Base-by-base conservation (phyloP, 2,888 invertebrate genomes). In the Ditula angustiorana region DNA sequence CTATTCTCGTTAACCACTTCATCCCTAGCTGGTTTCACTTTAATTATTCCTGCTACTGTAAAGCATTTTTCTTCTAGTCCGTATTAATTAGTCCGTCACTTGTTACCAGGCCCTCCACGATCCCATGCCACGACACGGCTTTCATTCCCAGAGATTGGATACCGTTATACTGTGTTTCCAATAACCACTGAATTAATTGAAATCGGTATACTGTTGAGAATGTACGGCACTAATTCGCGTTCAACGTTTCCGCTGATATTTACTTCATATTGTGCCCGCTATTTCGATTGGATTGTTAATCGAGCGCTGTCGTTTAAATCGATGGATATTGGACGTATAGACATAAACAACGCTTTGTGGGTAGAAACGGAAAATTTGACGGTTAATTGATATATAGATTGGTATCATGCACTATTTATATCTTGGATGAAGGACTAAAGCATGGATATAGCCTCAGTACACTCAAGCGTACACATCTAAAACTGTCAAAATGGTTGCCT, bases 151-250 rank as follows among this genome's bases (percentile, higher is more conserved):
- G 58, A 58, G 19, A 63, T 63, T 58, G 58, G 44, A 58, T 63
- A 30, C 50, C 28, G 56, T 37, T 44, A 33, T 26, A 11, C 30
- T 53, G 30, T 21, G 30, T 26, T 52, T 63, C 52, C 58, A 41
- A 62, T 57, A 62, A 62, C 62, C 62, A 24, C 56, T 41, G 56
- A 56, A 62, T 58, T 63, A 63, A 63, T 63, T 58, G 63, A 58
- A 50, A 63, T 50, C 44, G 50, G 57, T 50, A 50, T 49, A 30
- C 37, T 16, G 35, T 13, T 52, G 16, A 26, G 13, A 33, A 47
- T 19, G 35, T 35, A 37, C 35, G 35, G 21, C n/a, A 21, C 41
- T 37, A 56, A 41, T 56, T 56, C 23, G 23, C 30, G 21, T 19
- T 10, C 0, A 41, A n/a, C 1, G 8, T 33, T 52, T 21, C 33